Evolutionary conservation across 2,888 invertebrate species (phyloP).

Genomic region (Lithophane socia): DNA sequence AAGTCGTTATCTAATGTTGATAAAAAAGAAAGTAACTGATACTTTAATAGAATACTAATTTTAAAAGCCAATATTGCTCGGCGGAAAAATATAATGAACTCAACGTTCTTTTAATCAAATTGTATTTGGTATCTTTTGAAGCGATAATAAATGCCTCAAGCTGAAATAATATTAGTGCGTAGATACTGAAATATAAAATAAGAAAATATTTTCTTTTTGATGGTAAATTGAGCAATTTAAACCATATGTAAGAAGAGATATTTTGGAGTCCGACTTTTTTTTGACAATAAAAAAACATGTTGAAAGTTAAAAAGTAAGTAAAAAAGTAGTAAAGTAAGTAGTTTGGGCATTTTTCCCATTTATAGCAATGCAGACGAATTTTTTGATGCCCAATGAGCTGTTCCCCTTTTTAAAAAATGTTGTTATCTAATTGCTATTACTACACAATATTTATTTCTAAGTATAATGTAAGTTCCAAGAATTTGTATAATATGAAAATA

Average conservation of each 20-base stretch:
- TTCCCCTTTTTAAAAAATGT: too few species aligned
- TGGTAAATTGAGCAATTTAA: background rate
- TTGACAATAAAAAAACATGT: too few species aligned
- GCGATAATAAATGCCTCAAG: background rate
- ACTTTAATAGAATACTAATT: slow-evolving; percentile 30
- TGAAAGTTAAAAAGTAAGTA: too few species aligned
- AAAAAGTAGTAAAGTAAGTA: too few species aligned
- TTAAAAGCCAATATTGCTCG: slow-evolving; percentile 17
- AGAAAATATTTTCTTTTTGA: background rate
- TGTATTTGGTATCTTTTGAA: slow-evolving; percentile 18
- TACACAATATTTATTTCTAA: too few species aligned
- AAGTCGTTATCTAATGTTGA: background rate
- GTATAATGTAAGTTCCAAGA: too few species aligned
- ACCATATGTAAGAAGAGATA: background rate
- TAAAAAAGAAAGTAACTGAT: slow-evolving; percentile 6
- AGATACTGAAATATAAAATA: background rate
- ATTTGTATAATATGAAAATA: too few species aligned
- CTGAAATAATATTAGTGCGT: slow-evolving; percentile 3
- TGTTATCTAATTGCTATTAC: too few species aligned
- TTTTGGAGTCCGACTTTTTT: too few species aligned
- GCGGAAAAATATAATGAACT: slow-evolving; percentile 9
- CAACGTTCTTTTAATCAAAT: slow-evolving; percentile 23
- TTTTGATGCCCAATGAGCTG: too few species aligned
- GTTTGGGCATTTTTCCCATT: too few species aligned
- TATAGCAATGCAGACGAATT: too few species aligned